Evolutionary conservation across 2,113 vertebrate species (phyloP), one percentile per base, ranked within the genome.

Genomic region (Pygoscelis adeliae): DNA sequence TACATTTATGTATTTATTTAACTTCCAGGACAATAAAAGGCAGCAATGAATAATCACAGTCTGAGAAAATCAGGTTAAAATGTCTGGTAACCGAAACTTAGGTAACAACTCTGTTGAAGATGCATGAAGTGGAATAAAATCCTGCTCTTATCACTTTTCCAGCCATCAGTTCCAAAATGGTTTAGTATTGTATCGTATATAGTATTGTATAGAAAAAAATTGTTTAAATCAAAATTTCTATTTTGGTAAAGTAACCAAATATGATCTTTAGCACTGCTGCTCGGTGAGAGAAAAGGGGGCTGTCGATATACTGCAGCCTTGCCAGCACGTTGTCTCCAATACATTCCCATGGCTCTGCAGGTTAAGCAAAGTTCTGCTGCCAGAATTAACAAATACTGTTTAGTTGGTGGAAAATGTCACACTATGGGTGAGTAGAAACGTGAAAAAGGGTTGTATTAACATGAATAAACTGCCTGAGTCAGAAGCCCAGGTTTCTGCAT

Each of bases 261-360:
- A 3, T 0, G 40, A 9, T 8, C 16, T 4, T 14, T 1, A 34
- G 38, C 46, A 4, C 15, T 8, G 56, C 74, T 1, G 6, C 29
- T 5, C 3, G 11, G 46, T 2, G 27, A 32, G 25, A 27, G 36
- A 7, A 34, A 4, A 10, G 50, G 44, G 15, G 15, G 5, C 16
- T 6, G 26, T 2, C 2, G 9, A 9, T 5, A 12, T 8, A 2
- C 20, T 2, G 20, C 21, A 10, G 22, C 70, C 38, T 3, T 5
- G 42, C 42, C 34, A 6, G 29, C 34, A 2, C 27, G 25, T 2
- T 9, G 32, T 7, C 36, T 16, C n/a, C 3, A 15, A 7, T 3
- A 2, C 9, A 3, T 3, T 7, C 36, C 86, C 32, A 1, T 0
- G 36, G 59, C 44, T 17, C 78, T 12, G 44, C 13, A 4, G 14